Conservation (phyloP, 35 echinoderm and acorn worm genomes). For the Acanthaster planci region DNA sequence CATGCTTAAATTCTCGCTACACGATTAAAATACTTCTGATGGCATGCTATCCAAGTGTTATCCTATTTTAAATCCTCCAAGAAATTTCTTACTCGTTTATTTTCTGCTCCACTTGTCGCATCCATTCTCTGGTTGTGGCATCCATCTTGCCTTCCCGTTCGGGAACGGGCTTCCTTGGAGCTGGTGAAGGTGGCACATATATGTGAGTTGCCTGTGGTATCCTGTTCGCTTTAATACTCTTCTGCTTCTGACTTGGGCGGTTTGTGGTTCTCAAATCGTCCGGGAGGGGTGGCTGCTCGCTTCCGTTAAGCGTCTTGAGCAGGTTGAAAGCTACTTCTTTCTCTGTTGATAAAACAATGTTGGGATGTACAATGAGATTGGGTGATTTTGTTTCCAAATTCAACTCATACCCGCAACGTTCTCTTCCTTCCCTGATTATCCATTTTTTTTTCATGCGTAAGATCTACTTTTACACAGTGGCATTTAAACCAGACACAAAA, state of each 20-base stretch:
- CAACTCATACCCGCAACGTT: too few relatives aligned
- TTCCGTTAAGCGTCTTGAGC: slow-evolving; percentile 52
- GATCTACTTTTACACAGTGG: too few relatives aligned
- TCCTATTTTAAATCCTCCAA: too few relatives aligned
- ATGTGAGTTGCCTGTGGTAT: slow-evolving; percentile 54
- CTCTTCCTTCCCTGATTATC: too few relatives aligned
- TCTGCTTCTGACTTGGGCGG: slow-evolving; percentile 11
- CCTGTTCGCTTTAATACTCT: slow-evolving; percentile 22
- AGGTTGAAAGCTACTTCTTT: slow-evolving; percentile 69
- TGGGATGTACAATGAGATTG: background rate
- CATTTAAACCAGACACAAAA: too few relatives aligned
- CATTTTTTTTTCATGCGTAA: too few relatives aligned
- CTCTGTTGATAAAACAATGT: slow-evolving; percentile 33
- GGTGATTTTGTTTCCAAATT: too few relatives aligned
- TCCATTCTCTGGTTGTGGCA: slow-evolving; percentile 53
- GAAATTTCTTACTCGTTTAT: slow-evolving; percentile 49
- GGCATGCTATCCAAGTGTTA: too few relatives aligned
- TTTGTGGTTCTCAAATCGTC: background rate
- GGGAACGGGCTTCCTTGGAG: slow-evolving; percentile 34
- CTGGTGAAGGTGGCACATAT: slow-evolving; percentile 56
- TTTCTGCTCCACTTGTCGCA: slow-evolving; percentile 58
- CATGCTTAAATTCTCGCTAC: too few relatives aligned
- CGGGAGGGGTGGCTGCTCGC: background rate
- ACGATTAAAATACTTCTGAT: too few relatives aligned
- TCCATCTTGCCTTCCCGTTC: slow-evolving; percentile 45